Conservation (phyloP, 2,888 invertebrate species). For the Spilarctia lutea region DNA sequence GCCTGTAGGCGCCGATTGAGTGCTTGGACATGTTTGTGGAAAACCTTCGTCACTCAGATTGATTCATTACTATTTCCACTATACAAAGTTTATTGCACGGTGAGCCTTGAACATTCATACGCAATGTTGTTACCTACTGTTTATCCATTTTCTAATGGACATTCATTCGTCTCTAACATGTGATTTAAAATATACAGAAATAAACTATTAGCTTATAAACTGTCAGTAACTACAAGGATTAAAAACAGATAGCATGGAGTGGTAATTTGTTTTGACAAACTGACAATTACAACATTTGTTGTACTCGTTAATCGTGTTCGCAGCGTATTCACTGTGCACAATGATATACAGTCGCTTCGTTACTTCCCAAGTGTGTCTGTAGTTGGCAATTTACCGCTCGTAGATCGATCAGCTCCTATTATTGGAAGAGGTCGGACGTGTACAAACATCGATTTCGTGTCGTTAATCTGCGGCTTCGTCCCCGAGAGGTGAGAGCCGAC, state of each 20-base stretch:
- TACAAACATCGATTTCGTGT: slow-evolving; percentile 85
- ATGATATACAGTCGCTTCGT: slow-evolving; percentile 74
- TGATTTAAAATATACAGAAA: slow-evolving; percentile 32
- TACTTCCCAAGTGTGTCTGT: slow-evolving; percentile 78
- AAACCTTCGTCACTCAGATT: slow-evolving; percentile 77
- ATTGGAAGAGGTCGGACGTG: slow-evolving; percentile 85
- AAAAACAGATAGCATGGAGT: slow-evolving; percentile 40
- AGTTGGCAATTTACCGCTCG: slow-evolving; percentile 80
- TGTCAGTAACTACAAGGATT: slow-evolving; percentile 35
- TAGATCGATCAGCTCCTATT: slow-evolving; percentile 83
- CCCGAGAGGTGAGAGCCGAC: slow-evolving; percentile 75
- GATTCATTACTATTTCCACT: slow-evolving; percentile 80
- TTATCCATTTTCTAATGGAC: slow-evolving; percentile 64
- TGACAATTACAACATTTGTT: slow-evolving; percentile 72
- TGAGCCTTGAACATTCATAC: slow-evolving; percentile 55
- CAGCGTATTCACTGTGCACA: slow-evolving; percentile 50
- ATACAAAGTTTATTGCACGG: slow-evolving; percentile 66
- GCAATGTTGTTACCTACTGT: slow-evolving; percentile 41
- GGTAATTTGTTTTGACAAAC: slow-evolving; percentile 66
- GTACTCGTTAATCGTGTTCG: slow-evolving; percentile 59
- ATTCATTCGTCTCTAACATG: slow-evolving; percentile 54
- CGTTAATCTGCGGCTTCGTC: slow-evolving; percentile 78
- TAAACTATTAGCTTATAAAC: slow-evolving; percentile 33
- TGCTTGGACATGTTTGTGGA: slow-evolving; percentile 84
- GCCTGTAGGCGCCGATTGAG: slow-evolving; percentile 81